These are phyloP conservation scores for Malacoctenus gilli DNA, from an alignment of 2,797 vertebrate genomes.

Conservation along the genomic window DNA sequence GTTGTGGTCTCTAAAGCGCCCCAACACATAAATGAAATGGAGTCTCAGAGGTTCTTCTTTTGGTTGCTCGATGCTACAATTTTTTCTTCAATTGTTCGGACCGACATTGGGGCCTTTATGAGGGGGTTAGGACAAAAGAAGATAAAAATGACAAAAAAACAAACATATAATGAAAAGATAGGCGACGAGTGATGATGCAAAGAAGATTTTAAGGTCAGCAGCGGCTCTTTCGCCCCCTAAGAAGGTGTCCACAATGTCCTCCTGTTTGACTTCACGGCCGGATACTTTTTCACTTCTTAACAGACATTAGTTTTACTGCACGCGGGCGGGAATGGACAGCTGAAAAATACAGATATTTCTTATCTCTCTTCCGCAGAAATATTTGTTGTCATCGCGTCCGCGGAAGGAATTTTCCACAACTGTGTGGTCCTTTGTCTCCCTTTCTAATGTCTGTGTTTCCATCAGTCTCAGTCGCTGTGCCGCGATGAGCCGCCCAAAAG, in stretches of 20 bases:
- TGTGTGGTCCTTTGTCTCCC: conserved; percentile 30
- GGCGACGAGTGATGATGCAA: not conserved
- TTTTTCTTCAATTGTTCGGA: not conserved
- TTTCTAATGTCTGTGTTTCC: conserved; percentile 15
- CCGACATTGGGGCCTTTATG: conserved; percentile 14
- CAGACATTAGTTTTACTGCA: conserved; percentile 27
- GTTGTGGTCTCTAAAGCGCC: conserved; percentile 14
- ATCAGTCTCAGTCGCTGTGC: conserved; percentile 13
- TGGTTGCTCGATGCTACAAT: conserved; percentile 14
- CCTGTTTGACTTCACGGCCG: not conserved
- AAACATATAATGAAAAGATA: not conserved
- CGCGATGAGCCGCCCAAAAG: conserved; percentile 8
- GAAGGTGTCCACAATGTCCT: not conserved
- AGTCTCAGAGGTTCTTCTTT: conserved; percentile 32
- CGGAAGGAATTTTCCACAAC: conserved; percentile 3
- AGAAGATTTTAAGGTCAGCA: conserved; percentile 10
- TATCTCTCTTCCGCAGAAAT: conserved; percentile 32
- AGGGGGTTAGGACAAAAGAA: not conserved
- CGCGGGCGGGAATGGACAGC: conserved; percentile 15
- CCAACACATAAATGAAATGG: conserved; percentile 16
- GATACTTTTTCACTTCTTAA: conserved; percentile 1
- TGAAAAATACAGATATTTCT: conserved; percentile 40
- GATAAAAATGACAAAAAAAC: not conserved
- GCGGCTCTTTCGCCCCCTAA: not conserved
- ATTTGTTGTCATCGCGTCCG: conserved; percentile 26